These are phyloP conservation scores for Prenolepis imparis DNA, from an alignment of 2,888 invertebrate species.

Conservation along the genomic window DNA sequence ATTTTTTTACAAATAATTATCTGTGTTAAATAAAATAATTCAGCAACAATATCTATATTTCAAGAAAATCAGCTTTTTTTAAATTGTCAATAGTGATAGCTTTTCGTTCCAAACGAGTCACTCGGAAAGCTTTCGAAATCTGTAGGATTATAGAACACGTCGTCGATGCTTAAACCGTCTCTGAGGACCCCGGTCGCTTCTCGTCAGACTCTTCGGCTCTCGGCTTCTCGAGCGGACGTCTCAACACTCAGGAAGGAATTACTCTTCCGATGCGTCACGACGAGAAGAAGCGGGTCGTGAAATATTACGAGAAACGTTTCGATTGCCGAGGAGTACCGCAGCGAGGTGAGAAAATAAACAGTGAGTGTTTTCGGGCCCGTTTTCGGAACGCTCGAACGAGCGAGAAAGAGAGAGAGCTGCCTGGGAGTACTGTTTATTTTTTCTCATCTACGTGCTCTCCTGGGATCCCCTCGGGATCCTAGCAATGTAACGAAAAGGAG, in stretches of 20 bases:
- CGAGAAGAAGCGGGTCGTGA: conserved; percentile 34
- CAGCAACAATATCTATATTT: not conserved
- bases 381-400: conserved; percentile 38
- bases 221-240: conserved; percentile 29
- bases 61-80: not conserved
- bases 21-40: not conserved
- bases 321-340: conserved; percentile 56
- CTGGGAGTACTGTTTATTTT: conserved; percentile 73
- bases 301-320: conserved; percentile 37
- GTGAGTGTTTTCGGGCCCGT: conserved; percentile 48
- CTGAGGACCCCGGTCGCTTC: not conserved
- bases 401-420: conserved; percentile 1
- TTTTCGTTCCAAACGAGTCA: not conserved
- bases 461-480: conserved; percentile 54
- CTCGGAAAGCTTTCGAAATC: conserved; percentile 33
- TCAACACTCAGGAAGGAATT: conserved; percentile 55
- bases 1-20: conserved; percentile 5
- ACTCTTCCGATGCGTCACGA: conserved; percentile 36
- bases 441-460: conserved; percentile 65
- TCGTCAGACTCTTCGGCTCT: not conserved
- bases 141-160: conserved; percentile 39
- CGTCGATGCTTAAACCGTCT: conserved; percentile 15
- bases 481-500: conserved; percentile 58
- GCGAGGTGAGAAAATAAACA: conserved; percentile 82
- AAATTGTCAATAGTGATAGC: not conserved